Evolutionary conservation across 2,113 vertebrate species (phyloP), one percentile per base, ranked within the genome.

Genomic region (Syrrhaptes paradoxus): DNA sequence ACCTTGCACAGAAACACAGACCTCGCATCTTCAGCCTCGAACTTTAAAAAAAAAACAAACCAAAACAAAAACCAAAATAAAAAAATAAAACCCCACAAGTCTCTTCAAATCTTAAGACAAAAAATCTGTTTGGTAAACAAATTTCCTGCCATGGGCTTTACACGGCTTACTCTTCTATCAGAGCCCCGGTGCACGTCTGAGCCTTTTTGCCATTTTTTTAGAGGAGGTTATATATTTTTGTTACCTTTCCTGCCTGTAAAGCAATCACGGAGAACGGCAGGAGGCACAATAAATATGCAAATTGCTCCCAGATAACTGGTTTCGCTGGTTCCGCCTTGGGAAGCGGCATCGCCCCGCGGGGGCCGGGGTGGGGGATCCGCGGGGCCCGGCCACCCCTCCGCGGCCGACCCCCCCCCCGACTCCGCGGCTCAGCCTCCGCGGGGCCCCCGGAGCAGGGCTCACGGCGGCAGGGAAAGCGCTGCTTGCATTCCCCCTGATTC

Each of bases 241-340:
- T 97, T 98, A 97, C 98, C 98, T 98, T 98, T 97, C 95, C 97
- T 97, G 98, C 97, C 98, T 96, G 97, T 96, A 95, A 98, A 98
- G 98, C 98, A 98, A 98, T 98, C 98, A 98, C 91, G 89, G 96
- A 93, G 97, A 98, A 90, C 98, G 92, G 98, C 98, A 93, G 98
- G 98, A 98, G 98, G 98, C 97, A 96, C 98, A 96, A 98, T 98
- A 97, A 98, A 98, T 98, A 98, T 98, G 98, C 97, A 98, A 97
- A 98, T 98, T 94, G 90, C 97, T 54, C 78, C 96, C 97, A 97
- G 97, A 98, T 97, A 97, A 97, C 98, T 97, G 97, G 97, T 98
- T 98, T 97, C 97, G 97, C 95, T 97, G 97, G 98, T 97, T 98
- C 96, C 96, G 97, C 98, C 97, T 97, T 94, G 95, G 97, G 96